Percentiles rank a stretch among this genome's conserved stretches.
Conservation (phyloP, 2,888 invertebrate genomes). For the Phasia obesa region DNA sequence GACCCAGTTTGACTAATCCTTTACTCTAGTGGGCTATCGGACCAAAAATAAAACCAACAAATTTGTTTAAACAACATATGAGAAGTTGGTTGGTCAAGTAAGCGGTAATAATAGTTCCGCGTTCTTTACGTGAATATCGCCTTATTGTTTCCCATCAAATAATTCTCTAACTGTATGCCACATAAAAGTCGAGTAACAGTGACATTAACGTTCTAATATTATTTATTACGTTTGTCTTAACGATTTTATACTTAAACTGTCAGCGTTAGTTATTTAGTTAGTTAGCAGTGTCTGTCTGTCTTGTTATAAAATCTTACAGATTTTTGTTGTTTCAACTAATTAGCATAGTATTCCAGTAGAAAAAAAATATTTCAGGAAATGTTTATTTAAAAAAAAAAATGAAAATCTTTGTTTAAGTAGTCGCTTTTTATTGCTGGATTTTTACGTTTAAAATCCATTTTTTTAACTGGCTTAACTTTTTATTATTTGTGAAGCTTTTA, state of each 20-base stretch:
- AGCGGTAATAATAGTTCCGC: too few species aligned
- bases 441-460: slow-evolving; percentile 25
- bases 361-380: slow-evolving; percentile 23
- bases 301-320: not conserved
- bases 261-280: too few species aligned
- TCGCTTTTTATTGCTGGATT: not conserved
- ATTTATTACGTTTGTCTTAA: not conserved
- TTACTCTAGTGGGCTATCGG: too few species aligned
- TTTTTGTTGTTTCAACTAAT: slow-evolving; percentile 39
- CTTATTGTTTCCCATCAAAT: too few species aligned
- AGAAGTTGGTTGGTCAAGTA: too few species aligned
- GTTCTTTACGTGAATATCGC: too few species aligned
- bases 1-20: too few species aligned
- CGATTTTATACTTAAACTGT: not conserved
- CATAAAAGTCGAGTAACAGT: too few species aligned
- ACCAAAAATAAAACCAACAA: too few species aligned
- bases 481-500: slow-evolving; percentile 3
- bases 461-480: slow-evolving; percentile 20
- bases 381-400: slow-evolving; percentile 24
- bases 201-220: too few species aligned
- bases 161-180: too few species aligned
- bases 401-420: slow-evolving; percentile 38
- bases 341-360: slow-evolving; percentile 35
- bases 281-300: not conserved
- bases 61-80: too few species aligned